Evolutionary conservation across 1,140 invertebrate genomes (phyloP), one percentile per base, ranked within the genome.

Genomic region (Acromyrmex echinatior): DNA sequence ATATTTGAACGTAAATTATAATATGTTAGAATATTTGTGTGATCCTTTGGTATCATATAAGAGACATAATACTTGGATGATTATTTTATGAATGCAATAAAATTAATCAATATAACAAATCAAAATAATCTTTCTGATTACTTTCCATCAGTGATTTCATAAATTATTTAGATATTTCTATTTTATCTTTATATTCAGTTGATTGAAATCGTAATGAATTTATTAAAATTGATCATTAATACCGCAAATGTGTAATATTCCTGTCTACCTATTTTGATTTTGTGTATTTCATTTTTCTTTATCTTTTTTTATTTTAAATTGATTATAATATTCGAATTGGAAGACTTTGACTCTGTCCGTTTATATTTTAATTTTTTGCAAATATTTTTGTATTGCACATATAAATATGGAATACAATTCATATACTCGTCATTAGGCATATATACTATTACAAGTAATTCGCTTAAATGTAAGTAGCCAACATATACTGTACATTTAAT

Each of bases 71-170:
- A 35, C 39, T 77, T 16, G 56, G 21, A 0, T 1, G 35, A 53
- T 73, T 21, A 51, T 73, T 51, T 31, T 53, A 7, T 18, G 9
- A 12, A 18, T 28, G 3, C 21, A 4, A 77, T 77, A 60, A 76
- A 77, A 39, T 39, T 25, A n/a, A 77, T 62, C 53, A 25, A 39
- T 60, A 14, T 39, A 60, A 16, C 56, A 60, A 60, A 76, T 18
- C 35, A 62, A 60, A n/a, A 35, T 60, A 12, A 70, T 70, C 39
- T 51, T 45, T 14, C 14, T 76, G 18, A 1, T 58, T 39, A 25
- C n/a, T 39, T 60, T 39, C n/a, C 31, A 74, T 58, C 12, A 76
- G 7, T 45, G 16, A 12, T 39, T 51, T 28, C 12, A 58, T 2
- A 21, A 56, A 74, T 21, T 39, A 39, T 21, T 74, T 21, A 45